Conservation (phyloP, 2,888 invertebrate genomes). For the Tenthredo scrophulariae region DNA sequence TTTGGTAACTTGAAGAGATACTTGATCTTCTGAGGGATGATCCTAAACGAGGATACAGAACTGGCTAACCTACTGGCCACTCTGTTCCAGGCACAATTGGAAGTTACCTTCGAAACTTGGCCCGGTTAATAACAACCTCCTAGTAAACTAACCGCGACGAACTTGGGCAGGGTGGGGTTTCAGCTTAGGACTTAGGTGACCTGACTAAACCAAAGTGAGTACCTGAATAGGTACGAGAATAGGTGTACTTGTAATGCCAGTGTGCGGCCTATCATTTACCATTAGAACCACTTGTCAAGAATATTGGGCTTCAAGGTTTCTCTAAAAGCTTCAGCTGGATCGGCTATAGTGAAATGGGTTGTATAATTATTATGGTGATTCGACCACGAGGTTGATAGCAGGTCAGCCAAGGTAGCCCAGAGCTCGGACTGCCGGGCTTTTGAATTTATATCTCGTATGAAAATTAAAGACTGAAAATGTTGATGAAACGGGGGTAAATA, state of each 20-base stretch:
- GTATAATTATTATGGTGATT: neutral
- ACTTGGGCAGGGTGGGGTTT: constrained; percentile 16
- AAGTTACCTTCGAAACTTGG: constrained; percentile 18
- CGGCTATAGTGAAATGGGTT: neutral
- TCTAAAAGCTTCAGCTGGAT: neutral
- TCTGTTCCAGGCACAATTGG: constrained; percentile 22
- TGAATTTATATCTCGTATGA: neutral
- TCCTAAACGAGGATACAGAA: constrained; percentile 12
- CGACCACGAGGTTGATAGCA: neutral
- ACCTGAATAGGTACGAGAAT: neutral
- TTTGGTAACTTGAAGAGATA: constrained; percentile 40
- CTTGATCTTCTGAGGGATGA: constrained; percentile 25
- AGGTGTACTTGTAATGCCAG: neutral
- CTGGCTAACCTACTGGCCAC: neutral
- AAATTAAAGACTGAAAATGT: constrained; percentile 5
- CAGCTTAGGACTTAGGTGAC: constrained; percentile 27
- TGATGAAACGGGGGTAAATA: constrained; percentile 12
- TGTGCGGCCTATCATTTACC: constrained; percentile 32
- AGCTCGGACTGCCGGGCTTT: neutral
- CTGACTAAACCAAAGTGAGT: constrained; percentile 16
- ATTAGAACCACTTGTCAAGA: constrained; percentile 29
- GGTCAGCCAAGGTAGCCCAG: neutral
- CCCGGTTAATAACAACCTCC: constrained; percentile 37
- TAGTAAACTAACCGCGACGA: constrained; percentile 20
- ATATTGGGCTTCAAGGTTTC: constrained; percentile 19